Base-by-base conservation (phyloP, 2,113 vertebrate genomes). In the Clarias magur region DNA sequence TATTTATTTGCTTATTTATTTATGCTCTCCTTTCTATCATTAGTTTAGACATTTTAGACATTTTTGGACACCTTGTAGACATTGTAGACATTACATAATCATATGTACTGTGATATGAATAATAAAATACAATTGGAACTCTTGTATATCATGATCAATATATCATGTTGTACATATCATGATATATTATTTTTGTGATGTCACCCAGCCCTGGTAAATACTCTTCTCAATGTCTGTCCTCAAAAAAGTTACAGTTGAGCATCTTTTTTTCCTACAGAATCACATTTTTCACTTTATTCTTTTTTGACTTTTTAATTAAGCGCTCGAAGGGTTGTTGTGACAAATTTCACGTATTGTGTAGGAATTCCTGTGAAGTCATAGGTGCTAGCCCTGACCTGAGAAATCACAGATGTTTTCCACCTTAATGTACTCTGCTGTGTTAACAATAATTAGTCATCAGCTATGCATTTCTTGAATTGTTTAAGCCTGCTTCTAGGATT, bases 361-460 rank as follows among this genome's bases (percentile, higher is more conserved):
- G 25, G 15, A 0, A 59, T 80, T 56, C 60, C 13, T 78, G 72
- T 11, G n/a, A 30, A 25, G 9, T 34, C 54, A 56, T 8, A n/a
- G 38, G 27, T 21, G 57, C 62, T 76, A 73, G 56, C 30, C 79
- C 63, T 25, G 25, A 72, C 53, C 85, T 81, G 78, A 86, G 25
- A 42, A 86, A 23, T 10, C 48, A 13, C 42, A 67, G 75, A n/a
- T 86, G 83, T 85, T 85, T 67, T 83, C 25, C 62, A 42, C 62
- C 25, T 21, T 13, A 83, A 67, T 17, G 13, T 53, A 62, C 57
- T 2, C 59, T 57, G 13, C 12, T 83, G 62, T 27, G 38, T 67
- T 67, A 38, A 21, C 19, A 57, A 54, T 53, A 48, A 82, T 75
- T 62, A 87, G 60, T 82, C 67, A 87, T 82, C 68, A 87, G 17